Percentiles rank a stretch among this genome's conserved stretches.
Evolutionary conservation across 1,140 invertebrate species (phyloP).

Genomic region (Drosophila santomea): DNA sequence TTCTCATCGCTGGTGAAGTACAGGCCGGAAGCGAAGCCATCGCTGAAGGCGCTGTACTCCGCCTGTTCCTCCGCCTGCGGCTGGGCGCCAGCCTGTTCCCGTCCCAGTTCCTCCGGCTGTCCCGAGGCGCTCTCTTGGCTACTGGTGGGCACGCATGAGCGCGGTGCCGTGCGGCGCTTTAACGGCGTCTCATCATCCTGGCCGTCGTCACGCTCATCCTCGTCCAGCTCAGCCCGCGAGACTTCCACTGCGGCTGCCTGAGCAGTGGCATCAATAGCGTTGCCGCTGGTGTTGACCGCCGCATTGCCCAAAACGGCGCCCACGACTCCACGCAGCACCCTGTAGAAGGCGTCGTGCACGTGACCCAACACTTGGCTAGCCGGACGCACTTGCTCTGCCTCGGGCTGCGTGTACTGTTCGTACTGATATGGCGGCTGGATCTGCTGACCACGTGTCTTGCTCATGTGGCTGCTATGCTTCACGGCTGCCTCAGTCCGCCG

Average conservation of each 20-base stretch:
- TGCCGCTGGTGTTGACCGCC: neutral
- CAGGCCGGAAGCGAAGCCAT: slow-evolving; percentile 60
- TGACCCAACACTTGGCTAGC: slow-evolving; percentile 39
- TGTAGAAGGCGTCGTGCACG: slow-evolving; percentile 48
- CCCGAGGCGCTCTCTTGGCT: neutral
- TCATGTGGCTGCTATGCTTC: slow-evolving; percentile 16
- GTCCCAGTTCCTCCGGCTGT: neutral
- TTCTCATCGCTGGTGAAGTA: slow-evolving; percentile 40
- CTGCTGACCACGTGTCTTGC: neutral
- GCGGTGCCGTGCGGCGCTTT: slow-evolving; percentile 36
- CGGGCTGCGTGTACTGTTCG: slow-evolving; percentile 1
- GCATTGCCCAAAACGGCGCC: slow-evolving; percentile 38
- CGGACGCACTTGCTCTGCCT: slow-evolving; percentile 36
- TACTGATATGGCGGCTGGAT: neutral
- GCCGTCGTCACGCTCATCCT: slow-evolving; percentile 19
- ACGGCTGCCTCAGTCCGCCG: slow-evolving; percentile 8
- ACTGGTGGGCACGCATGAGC: slow-evolving; percentile 39
- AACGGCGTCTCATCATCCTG: slow-evolving; percentile 10
- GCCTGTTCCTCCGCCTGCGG: neutral
- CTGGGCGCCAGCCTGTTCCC: neutral
- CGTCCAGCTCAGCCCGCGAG: neutral
- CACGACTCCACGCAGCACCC: slow-evolving; percentile 49
- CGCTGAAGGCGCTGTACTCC: slow-evolving; percentile 39
- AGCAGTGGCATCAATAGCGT: neutral
- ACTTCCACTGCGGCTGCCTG: neutral